Percentiles rank a stretch among this genome's conserved stretches.
Conservation (phyloP, 2,888 invertebrate genomes). For the Clepsis dumicolana region DNA sequence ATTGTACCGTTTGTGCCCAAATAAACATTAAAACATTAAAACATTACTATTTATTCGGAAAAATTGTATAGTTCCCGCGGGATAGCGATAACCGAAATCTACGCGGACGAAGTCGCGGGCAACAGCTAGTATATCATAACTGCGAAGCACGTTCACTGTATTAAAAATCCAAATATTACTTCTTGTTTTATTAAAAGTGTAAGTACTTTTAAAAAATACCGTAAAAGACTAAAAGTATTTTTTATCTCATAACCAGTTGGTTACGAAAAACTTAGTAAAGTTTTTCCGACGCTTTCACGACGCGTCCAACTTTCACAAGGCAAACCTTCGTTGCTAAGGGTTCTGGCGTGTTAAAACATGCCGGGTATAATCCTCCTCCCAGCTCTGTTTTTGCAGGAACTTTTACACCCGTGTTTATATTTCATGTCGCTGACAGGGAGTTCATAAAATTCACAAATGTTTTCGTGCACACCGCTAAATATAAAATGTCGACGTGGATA, state of each 20-base stretch:
- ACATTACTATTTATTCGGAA: too few species aligned
- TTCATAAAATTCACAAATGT: constrained; percentile 50
- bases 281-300: background rate
- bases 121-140: too few species aligned
- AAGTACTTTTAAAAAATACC: background rate
- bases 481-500: constrained; percentile 18
- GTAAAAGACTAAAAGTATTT: background rate
- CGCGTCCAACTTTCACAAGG: background rate
- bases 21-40: too few species aligned
- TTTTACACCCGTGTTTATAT: constrained; percentile 53
- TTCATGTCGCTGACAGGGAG: constrained; percentile 50
- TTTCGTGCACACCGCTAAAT: constrained; percentile 19
- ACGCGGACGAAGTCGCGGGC: too few species aligned
- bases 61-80: too few species aligned
- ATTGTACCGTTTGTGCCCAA: too few species aligned
- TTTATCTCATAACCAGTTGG: background rate
- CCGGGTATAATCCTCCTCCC: constrained; percentile 31
- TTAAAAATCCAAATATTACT: too few species aligned
- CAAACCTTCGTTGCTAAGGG: constrained; percentile 5
- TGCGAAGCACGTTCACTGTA: too few species aligned
- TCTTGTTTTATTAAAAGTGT: too few species aligned
- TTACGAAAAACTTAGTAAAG: background rate
- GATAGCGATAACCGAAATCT: too few species aligned
- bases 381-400: constrained; percentile 39
- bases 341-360: constrained; percentile 3